Base-by-base conservation (phyloP, 2,113 vertebrate species). In the Scortum barcoo region DNA sequence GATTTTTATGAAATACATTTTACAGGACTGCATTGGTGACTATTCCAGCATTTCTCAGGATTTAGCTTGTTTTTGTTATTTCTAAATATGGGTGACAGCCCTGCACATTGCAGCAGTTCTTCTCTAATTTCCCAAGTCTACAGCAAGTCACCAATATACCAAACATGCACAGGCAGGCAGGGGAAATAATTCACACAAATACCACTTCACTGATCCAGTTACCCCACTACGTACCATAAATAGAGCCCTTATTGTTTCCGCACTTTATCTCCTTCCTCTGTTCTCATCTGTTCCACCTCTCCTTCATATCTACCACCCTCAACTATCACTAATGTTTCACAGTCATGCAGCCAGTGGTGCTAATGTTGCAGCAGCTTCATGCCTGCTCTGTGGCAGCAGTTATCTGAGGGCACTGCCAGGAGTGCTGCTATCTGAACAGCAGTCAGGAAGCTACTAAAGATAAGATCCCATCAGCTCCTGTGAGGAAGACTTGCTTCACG, bases 391-490 rank as follows among this genome's bases (percentile, higher is more conserved):
- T 65, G 66, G 71, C 79, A 76, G 86, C 66, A 66, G 83, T 81
- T 89, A 89, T 91, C 87, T 69, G 56, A 81, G 69, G 81, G 79
- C 79, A 42, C 60, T 61, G 86, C 84, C 84, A 75, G 60, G 33
- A 69, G 51, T 36, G 53, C 68, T 13, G 58, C 71, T 89, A 84
- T 93, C 93, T 56, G 73, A 83, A 46, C 78, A 33, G 38, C 83
- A 88, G 78, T 84, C 87, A 88, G 90, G 89, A 91, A 90, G 83
- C 75, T 40, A 5, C 81, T 46, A 42, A 11, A 67, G 91, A 91
- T 92, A 90, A 91, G 87, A 91, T 92, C 80, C 76, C 74, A 86
- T 89, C 89, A 82, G 77, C 73, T 72, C 44, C 85, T n/a, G 83
- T 3, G 58, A 79, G 63, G 61, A 44, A 65, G 68, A 67, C 81